phyloP scores from a whole-genome alignment of 2,797 vertebrate species.

The Anabas testudineus region DNA sequence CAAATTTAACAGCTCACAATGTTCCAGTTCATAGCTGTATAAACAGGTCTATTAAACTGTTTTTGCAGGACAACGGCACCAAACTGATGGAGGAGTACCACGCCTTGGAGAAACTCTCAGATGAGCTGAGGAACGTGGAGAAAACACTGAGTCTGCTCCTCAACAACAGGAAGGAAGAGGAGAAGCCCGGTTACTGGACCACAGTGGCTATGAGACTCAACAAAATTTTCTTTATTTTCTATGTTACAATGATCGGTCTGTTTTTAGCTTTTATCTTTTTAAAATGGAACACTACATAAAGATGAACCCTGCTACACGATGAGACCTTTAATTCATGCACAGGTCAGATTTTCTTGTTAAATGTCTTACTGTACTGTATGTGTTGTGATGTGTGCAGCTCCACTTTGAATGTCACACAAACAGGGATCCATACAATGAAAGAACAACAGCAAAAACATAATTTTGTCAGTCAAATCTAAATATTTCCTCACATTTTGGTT shows the following conservation, averaged over 20 bases:
- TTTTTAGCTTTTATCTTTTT: conserved; percentile 65
- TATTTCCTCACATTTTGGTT: too few relatives aligned
- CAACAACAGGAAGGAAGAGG: conserved; percentile 9
- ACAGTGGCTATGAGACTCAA: conserved; percentile 62
- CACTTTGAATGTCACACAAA: too few relatives aligned
- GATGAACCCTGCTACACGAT: neutral
- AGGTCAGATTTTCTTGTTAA: too few relatives aligned
- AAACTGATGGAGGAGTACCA: conserved; percentile 16
- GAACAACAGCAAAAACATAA: too few relatives aligned
- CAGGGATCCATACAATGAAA: too few relatives aligned
- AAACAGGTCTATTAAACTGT: neutral
- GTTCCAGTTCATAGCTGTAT: neutral
- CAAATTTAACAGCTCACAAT: too few relatives aligned
- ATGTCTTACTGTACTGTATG: too few relatives aligned
- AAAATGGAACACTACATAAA: conserved; percentile 52
- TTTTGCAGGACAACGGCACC: conserved; percentile 44
- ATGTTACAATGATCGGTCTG: conserved; percentile 38
- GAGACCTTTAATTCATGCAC: too few relatives aligned
- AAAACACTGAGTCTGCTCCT: conserved; percentile 44
- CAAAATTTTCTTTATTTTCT: conserved; percentile 63
- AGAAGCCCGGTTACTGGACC: conserved; percentile 64
- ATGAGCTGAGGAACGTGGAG: conserved; percentile 60
- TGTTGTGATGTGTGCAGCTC: too few relatives aligned
- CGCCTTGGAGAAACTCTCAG: conserved; percentile 47
- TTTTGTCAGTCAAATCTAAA: too few relatives aligned